Percentiles rank a stretch among this genome's conserved stretches.
Evolutionary conservation across 2,888 invertebrate genomes (phyloP).

Genomic region (Melinaea marsaeus): DNA sequence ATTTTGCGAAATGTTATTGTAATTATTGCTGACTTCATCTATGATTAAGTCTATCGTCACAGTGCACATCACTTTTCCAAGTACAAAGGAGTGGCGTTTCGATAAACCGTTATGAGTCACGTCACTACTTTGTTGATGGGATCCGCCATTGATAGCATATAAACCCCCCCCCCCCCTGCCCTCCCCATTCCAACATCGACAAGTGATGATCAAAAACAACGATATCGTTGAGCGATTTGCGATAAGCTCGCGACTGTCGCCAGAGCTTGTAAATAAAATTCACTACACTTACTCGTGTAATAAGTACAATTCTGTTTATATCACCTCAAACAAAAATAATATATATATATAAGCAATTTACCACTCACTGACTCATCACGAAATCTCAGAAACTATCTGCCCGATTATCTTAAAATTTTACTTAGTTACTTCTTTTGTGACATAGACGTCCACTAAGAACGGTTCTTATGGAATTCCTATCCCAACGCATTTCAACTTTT

Average conservation of each 20-base stretch:
- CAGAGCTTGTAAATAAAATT: slow-evolving; percentile 6
- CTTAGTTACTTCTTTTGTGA: too few species aligned
- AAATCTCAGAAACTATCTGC: too few species aligned
- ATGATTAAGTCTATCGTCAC: slow-evolving; percentile 9
- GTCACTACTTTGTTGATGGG: slow-evolving; percentile 28
- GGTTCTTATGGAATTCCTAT: too few species aligned
- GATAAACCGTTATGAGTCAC: slow-evolving; percentile 42
- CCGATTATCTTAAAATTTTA: too few species aligned
- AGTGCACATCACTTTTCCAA: slow-evolving; percentile 28
- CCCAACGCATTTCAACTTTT: too few species aligned
- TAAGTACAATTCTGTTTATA: slow-evolving; percentile 1
- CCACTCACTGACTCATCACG: too few species aligned
- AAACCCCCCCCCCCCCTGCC: neutral
- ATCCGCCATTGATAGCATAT: slow-evolving; percentile 27
- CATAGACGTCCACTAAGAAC: too few species aligned
- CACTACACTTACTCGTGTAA: neutral
- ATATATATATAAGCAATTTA: too few species aligned
- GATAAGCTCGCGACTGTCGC: slow-evolving; percentile 21
- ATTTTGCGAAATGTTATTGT: neutral
- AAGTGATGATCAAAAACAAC: slow-evolving; percentile 30
- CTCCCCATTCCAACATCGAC: neutral
- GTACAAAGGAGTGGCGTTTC: slow-evolving; percentile 55
- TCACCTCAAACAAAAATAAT: slow-evolving; percentile 19
- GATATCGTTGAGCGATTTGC: slow-evolving; percentile 23
- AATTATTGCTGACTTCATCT: slow-evolving; percentile 2